Conservation (phyloP, 2,113 vertebrate genomes). For the Nyctereutes procyonoides region DNA sequence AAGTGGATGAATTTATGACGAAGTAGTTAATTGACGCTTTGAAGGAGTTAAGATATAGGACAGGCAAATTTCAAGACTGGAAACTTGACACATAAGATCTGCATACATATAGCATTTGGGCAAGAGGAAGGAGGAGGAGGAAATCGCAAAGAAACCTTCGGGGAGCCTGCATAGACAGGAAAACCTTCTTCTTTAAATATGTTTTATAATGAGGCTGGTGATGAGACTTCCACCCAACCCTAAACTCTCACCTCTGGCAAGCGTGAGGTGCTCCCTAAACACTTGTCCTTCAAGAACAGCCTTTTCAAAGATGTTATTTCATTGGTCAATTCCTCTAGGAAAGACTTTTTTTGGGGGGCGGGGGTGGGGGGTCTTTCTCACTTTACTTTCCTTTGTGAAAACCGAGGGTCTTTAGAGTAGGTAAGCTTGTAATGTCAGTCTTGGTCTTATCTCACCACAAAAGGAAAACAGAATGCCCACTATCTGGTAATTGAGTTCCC, state of each 20-base stretch:
- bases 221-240: not conserved
- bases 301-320: conserved; percentile 1
- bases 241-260: not conserved
- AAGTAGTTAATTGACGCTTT: not conserved
- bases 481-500: not conserved
- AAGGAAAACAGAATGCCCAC: not conserved
- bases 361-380: not conserved
- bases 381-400: conserved; percentile 35
- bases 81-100: not conserved
- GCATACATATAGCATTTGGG: not conserved
- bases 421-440: not conserved
- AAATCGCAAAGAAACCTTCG: not conserved
- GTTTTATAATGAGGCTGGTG: not conserved
- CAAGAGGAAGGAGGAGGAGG: not conserved
- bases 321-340: not conserved
- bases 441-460: not conserved
- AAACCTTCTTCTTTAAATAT: not conserved
- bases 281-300: not conserved
- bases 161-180: not conserved
- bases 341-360: not conserved
- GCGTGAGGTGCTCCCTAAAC: not conserved
- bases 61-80: not conserved
- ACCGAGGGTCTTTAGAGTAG: not conserved
- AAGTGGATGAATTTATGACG: not conserved
- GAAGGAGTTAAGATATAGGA: not conserved